Base-by-base conservation (phyloP, 2,113 vertebrate genomes). In the Varanus salvator region DNA sequence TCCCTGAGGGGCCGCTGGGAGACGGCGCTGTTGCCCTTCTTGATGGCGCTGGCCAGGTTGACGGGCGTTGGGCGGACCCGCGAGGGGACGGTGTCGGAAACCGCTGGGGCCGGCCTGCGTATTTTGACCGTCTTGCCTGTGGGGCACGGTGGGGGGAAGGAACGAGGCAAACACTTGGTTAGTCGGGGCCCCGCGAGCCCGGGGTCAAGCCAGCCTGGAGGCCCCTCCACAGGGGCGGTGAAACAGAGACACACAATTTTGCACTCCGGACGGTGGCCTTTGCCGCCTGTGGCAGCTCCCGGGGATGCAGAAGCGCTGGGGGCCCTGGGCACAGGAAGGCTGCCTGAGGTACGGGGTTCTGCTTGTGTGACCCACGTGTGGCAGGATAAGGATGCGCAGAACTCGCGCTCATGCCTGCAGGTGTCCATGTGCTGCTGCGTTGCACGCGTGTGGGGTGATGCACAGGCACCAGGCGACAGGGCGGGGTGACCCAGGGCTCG, bases 71-170 rank as follows among this genome's bases (percentile, higher is more conserved):
- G 98, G 1, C 98, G 98, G 93, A 98, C 98, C 89, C 99, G 97
- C 27, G 96, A 97, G 0, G 98, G 99, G 84, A 98, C 98, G 0
- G 98, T 91, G 38, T 99, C 99, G 0, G 97, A 96, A 1, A 97
- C 96, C 66, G 97, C 98, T 0, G 97, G 97, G 0, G 98, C 98
- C 1, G 98, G 98, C 93, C 98, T 99, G 89, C 99, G 98, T 90
- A 99, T 97, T 94, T 98, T 98, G 89, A 99, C 98, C 94, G 98
- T 98, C 95, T 98, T 99, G 82, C 97, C 99, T 99, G 91, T 87
- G 95, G 93, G 0, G 66, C 0, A 0, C 6, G 75, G 80, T 14
- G 84, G 21, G 14, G 0, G 19, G 5, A 44, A 0, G 29, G 31
- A 19, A 78, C 0, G 4, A 80, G 15, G 15, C 44, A 54, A n/a